phyloP scores from a whole-genome alignment of 2,888 invertebrate species.

The Cryptocephalus primarius region DNA sequence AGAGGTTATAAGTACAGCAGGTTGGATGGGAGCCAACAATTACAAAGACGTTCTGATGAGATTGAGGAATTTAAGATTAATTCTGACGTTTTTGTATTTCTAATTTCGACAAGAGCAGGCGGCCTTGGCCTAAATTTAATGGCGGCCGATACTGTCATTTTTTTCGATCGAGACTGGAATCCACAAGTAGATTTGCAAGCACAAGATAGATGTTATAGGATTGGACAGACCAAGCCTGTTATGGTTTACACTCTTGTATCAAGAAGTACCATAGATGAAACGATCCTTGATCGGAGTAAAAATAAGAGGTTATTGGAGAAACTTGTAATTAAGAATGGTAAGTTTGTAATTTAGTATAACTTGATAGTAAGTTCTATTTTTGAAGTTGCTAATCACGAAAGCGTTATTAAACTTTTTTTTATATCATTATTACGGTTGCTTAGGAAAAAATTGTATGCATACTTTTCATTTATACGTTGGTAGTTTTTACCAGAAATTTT shows the following conservation, averaged over 20 bases:
- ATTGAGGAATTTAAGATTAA: slow-evolving; percentile 42
- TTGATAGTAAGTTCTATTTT: neutral
- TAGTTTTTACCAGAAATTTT: no score
- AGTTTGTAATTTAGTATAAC: slow-evolving; percentile 2
- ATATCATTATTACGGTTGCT: no score
- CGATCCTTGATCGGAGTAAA: slow-evolving; percentile 45
- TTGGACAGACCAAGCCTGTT: slow-evolving; percentile 61
- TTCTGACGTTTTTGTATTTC: slow-evolving; percentile 43
- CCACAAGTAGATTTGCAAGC: slow-evolving; percentile 60
- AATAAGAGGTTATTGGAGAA: slow-evolving; percentile 58
- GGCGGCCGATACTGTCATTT: slow-evolving; percentile 58
- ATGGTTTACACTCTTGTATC: slow-evolving; percentile 52
- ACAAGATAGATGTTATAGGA: slow-evolving; percentile 61
- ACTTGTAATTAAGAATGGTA: slow-evolving; percentile 52
- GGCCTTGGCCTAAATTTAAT: slow-evolving; percentile 58
- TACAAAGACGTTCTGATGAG: slow-evolving; percentile 38
- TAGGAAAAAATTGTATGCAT: no score
- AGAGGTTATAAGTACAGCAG: slow-evolving; percentile 39
- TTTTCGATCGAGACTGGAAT: slow-evolving; percentile 57
- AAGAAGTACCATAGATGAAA: slow-evolving; percentile 55
- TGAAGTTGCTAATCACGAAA: no score
- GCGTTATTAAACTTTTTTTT: no score
- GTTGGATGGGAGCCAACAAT: slow-evolving; percentile 43
- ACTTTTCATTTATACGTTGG: no score
- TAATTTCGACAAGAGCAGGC: slow-evolving; percentile 58